Base-by-base conservation (phyloP, 2,797 vertebrate species). In the Centroberyx gerrardi region DNA sequence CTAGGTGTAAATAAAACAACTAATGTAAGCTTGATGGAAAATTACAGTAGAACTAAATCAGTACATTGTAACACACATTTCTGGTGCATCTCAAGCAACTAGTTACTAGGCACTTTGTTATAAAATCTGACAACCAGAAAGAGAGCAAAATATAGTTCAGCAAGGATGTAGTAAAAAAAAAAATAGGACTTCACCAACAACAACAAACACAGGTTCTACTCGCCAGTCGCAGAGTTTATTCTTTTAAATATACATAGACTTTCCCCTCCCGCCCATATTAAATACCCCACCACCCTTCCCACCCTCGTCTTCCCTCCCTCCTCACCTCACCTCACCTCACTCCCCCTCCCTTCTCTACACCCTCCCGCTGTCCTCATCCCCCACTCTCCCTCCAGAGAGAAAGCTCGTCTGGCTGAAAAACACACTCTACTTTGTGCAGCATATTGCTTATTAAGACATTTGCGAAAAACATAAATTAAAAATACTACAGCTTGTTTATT, bases 371-470 rank as follows among this genome's bases (percentile, higher is more conserved):
- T 83, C 75, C 81, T 83, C 40, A 0, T 46, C 52, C 58, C 33
- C 7, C 44, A 40, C n/a, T 29, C 60, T 54, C 60, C 66, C 63
- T 68, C 71, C 81, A 72, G 51, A 89, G 82, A 89, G 84, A 93
- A 92, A 90, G 89, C 88, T 89, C 72, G 82, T 92, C 89, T 52
- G 65, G 84, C 89, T 83, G 85, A 88, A 92, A 90, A 89, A 93
- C 88, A 92, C 88, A 92, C 92, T 91, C 90, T 92, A 93, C 86
- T 86, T 90, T 95, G 94, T 94, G 93, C 93, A 95, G 92, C 92
- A 94, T 94, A 94, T 95, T 94, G 93, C 94, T 95, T 90, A 80
- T 94, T 94, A 95, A 96, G 94, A 94, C 94, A 94, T 95, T 92
- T 95, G 91, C 91, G 83, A 94, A 94, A 93, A 75, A 92, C 87